These are phyloP conservation scores for Emydura subglobosa DNA, from an alignment of 2,113 vertebrate species.

Conservation along the genomic window DNA sequence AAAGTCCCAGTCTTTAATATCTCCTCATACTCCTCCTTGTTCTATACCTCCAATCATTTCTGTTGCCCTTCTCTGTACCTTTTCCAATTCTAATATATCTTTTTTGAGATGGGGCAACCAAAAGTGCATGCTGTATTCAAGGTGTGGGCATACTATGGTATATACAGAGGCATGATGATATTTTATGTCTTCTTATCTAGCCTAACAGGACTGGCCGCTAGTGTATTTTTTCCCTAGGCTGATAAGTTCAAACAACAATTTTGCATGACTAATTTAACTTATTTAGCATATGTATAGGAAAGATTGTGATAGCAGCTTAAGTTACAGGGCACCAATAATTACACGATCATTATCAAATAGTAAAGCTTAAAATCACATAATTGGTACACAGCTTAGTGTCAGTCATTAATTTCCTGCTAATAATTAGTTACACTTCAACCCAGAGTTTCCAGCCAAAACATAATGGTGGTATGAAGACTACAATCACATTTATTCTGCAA, in stretches of 20 bases:
- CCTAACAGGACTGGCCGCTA: neutral
- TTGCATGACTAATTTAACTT: neutral
- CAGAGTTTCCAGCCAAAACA: rapidly evolving
- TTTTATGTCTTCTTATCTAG: too few relatives aligned
- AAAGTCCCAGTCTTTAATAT: too few relatives aligned
- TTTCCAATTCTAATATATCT: too few relatives aligned
- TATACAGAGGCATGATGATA: too few relatives aligned
- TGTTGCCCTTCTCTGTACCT: too few relatives aligned
- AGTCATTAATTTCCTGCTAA: neutral
- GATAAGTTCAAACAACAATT: neutral
- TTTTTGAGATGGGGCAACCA: too few relatives aligned
- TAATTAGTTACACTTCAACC: neutral
- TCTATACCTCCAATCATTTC: too few relatives aligned
- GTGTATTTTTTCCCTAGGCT: neutral
- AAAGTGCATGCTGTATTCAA: too few relatives aligned
- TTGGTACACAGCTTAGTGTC: neutral
- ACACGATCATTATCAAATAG: neutral
- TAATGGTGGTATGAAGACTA: neutral
- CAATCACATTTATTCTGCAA: neutral
- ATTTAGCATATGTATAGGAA: neutral
- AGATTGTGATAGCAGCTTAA: neutral
- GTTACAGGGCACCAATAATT: neutral
- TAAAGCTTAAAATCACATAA: neutral
- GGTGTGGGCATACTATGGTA: too few relatives aligned
- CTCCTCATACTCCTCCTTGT: too few relatives aligned